A percentile compares a stretch with the other conserved stretches of the same genome.
phyloP scores from a whole-genome alignment of 2,113 vertebrate genomes.

The Notarius lentiginosus region DNA sequence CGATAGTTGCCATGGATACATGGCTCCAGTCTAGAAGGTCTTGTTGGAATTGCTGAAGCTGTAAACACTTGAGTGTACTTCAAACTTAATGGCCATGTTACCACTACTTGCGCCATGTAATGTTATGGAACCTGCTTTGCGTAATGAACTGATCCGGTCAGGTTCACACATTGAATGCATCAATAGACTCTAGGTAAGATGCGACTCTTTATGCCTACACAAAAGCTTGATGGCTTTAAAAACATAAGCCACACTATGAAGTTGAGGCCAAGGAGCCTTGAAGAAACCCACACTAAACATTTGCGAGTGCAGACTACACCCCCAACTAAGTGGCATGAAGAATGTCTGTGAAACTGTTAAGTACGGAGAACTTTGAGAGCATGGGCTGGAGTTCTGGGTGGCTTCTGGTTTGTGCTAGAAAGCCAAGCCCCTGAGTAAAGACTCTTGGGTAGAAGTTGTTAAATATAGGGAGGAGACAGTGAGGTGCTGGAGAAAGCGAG shows the following conservation, averaged over 20 bases:
- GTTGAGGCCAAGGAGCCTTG: neutral
- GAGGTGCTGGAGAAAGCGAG: neutral
- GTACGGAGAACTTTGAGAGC: neutral
- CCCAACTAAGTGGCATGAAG: neutral
- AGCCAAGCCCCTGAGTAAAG: neutral
- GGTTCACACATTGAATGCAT: neutral
- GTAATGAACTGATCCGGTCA: conserved; percentile 11
- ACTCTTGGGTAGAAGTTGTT: neutral
- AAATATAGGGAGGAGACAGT: neutral
- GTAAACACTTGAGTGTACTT: conserved; percentile 24
- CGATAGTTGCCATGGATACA: conserved; percentile 43
- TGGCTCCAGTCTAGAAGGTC: neutral
- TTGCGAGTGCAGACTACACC: neutral
- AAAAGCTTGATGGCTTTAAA: neutral
- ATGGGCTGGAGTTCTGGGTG: neutral
- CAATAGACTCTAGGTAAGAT: neutral
- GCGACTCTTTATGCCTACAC: neutral
- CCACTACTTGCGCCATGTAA: neutral
- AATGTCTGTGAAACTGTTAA: neutral
- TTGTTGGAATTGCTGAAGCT: conserved; percentile 26
- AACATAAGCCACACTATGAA: neutral
- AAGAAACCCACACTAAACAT: neutral
- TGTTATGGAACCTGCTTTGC: conserved; percentile 13
- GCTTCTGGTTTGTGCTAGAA: neutral
- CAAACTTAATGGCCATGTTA: conserved; percentile 12